Evolutionary conservation across 1,140 invertebrate species (phyloP).

Genomic region (Littorina saxatilis): DNA sequence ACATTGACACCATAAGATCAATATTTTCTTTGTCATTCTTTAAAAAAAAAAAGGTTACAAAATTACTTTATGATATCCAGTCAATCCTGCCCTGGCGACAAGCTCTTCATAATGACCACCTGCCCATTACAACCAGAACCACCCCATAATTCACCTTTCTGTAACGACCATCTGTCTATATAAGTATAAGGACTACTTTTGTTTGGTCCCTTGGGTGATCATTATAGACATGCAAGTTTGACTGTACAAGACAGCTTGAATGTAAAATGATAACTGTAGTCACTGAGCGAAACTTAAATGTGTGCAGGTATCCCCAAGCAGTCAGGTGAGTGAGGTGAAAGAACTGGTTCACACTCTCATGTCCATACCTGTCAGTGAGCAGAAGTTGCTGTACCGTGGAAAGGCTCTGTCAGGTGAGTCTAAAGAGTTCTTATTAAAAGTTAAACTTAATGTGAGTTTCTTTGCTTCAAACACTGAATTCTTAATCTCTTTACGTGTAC

Average conservation of each 20-base stretch:
- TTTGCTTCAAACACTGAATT: not conserved
- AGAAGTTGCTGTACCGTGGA: slow-evolving; percentile 73
- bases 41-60: too few relatives aligned
- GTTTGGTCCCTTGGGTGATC: too few relatives aligned
- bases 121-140: not conserved
- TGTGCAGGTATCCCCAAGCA: slow-evolving; percentile 61
- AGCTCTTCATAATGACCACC: too few relatives aligned
- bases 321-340: slow-evolving; percentile 67
- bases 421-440: not conserved
- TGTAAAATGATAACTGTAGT: too few relatives aligned
- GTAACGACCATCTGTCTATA: too few relatives aligned
- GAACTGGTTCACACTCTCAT: slow-evolving; percentile 69
- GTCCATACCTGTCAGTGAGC: slow-evolving; percentile 71
- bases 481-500: not conserved
- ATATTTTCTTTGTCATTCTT: too few relatives aligned
- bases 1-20: too few relatives aligned
- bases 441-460: not conserved
- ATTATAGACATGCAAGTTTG: not conserved
- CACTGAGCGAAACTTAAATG: not conserved
- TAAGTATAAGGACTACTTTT: not conserved
- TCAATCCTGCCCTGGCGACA: not conserved
- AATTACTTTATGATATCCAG: not conserved
- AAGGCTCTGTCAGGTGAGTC: slow-evolving; percentile 70
- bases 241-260: too few relatives aligned
- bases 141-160: too few relatives aligned